Conservation (phyloP, 35 echinoderm and acorn worm genomes). For the Amphiura filiformis region DNA sequence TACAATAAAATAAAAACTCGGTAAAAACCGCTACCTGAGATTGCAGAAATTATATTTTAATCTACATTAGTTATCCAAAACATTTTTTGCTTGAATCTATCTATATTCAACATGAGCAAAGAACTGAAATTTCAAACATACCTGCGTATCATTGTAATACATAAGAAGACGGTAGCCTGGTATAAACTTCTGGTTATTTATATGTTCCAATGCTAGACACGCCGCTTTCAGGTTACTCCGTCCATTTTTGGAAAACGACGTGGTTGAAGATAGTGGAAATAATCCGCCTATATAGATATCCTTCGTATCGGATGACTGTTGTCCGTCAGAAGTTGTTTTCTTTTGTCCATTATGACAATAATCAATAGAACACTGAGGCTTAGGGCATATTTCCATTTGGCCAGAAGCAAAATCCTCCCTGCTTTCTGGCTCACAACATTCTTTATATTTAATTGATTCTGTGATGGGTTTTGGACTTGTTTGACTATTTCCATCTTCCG, state of each 20-base stretch:
- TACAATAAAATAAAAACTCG: no score
- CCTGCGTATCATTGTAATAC: slow-evolving; percentile 95
- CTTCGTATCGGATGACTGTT: slow-evolving; percentile 25
- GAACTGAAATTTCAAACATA: slow-evolving; percentile 26
- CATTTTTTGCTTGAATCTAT: no score
- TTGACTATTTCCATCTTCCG: neutral
- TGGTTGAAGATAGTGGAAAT: slow-evolving; percentile 55
- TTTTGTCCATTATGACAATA: neutral
- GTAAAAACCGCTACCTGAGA: no score
- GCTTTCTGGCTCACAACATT: neutral
- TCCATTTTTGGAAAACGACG: slow-evolving; percentile 52
- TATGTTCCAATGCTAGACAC: slow-evolving; percentile 72
- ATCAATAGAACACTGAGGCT: neutral
- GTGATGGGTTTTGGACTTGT: neutral
- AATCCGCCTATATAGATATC: slow-evolving; percentile 80
- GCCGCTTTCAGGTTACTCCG: slow-evolving; percentile 66
- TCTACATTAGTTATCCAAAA: no score
- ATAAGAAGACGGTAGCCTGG: slow-evolving; percentile 67
- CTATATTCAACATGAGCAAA: no score
- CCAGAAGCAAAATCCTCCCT: neutral
- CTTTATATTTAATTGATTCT: neutral
- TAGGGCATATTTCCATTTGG: neutral
- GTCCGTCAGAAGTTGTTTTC: no score
- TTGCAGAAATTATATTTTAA: no score
- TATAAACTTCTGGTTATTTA: slow-evolving; percentile 68